Conservation (phyloP, 2,797 vertebrate species). For the Acomys russatus region DNA sequence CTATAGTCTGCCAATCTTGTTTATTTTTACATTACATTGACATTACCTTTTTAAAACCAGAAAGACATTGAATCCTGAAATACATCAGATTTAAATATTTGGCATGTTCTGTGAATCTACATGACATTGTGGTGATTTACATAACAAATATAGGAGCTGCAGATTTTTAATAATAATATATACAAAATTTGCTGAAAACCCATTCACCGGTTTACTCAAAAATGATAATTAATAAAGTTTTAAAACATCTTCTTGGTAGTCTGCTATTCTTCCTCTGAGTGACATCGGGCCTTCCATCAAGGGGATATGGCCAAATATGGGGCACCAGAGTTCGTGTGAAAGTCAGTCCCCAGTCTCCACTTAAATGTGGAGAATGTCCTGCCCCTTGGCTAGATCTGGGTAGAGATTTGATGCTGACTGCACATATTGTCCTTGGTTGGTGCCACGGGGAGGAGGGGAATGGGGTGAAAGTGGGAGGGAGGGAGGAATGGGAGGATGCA, state of each 20-base stretch:
- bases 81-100: background rate
- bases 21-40: conserved; percentile 32
- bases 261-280: too few relatives aligned
- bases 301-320: too few relatives aligned
- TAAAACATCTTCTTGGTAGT: background rate
- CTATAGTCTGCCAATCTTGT: background rate
- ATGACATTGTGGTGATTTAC: background rate
- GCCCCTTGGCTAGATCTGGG: too few relatives aligned
- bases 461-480: too few relatives aligned
- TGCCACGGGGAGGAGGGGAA: too few relatives aligned
- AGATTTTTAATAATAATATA: background rate
- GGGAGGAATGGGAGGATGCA: too few relatives aligned
- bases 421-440: too few relatives aligned
- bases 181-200: background rate
- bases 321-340: too few relatives aligned
- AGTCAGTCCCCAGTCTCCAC: too few relatives aligned
- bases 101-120: background rate
- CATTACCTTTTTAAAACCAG: conserved; percentile 49
- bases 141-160: background rate
- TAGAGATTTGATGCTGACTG: too few relatives aligned
- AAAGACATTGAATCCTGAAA: conserved; percentile 46
- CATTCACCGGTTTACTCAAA: background rate
- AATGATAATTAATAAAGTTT: conserved; percentile 28
- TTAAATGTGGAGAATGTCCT: too few relatives aligned
- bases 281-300: too few relatives aligned